These are phyloP conservation scores for Carpatolechia fugitivella DNA, from an alignment of 2,888 invertebrate genomes.

Conservation along the genomic window DNA sequence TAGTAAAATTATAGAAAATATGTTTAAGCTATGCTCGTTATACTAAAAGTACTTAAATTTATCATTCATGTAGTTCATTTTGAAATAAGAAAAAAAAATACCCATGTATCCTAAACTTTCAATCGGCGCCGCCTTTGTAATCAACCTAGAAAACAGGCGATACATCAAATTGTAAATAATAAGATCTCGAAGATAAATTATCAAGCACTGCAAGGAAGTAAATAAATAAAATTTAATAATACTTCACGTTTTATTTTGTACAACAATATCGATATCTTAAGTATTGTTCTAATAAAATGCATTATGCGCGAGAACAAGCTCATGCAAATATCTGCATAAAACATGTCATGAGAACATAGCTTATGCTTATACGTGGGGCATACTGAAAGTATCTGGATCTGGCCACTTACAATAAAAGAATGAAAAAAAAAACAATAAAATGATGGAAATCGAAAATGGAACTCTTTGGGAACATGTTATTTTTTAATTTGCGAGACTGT, in stretches of 20 bases:
- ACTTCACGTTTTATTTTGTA: conserved; percentile 36
- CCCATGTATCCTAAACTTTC: conserved; percentile 21
- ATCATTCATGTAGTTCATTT: background rate
- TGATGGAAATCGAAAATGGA: too few relatives aligned
- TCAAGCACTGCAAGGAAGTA: conserved; percentile 67
- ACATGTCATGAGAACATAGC: too few relatives aligned
- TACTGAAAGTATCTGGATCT: too few relatives aligned
- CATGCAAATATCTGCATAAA: too few relatives aligned
- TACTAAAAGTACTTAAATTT: background rate
- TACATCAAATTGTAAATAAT: conserved; percentile 38
- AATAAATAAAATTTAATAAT: conserved; percentile 59
- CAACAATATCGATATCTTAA: background rate
- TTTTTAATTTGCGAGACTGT: too few relatives aligned
- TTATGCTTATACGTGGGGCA: too few relatives aligned
- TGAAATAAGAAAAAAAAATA: background rate
- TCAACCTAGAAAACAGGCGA: conserved; percentile 28
- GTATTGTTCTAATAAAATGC: background rate
- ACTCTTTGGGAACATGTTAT: too few relatives aligned
- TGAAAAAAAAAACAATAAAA: too few relatives aligned
- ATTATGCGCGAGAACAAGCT: background rate
- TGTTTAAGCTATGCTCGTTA: background rate
- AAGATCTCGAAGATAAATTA: conserved; percentile 65
- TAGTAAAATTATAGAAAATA: background rate
- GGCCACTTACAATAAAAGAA: too few relatives aligned
- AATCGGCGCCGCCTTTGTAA: conserved; percentile 55